Conservation (phyloP, 92 coral and sea anemone species). For the Bergia sp. region DNA sequence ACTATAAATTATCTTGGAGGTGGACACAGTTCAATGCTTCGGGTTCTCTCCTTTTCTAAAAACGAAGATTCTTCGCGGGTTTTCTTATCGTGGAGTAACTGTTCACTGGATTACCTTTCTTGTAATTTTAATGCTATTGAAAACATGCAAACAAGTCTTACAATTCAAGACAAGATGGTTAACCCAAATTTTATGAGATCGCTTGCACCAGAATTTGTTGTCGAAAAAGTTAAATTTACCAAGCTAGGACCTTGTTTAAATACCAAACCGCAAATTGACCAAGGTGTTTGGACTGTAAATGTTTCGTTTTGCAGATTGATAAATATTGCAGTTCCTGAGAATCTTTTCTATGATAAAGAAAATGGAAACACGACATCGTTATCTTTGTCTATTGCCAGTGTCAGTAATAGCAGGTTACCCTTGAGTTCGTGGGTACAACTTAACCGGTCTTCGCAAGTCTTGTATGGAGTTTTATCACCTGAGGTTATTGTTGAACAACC, state of each 20-base stretch:
- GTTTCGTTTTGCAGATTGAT: constrained; percentile 41
- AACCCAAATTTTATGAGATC: constrained; percentile 41
- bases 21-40: constrained; percentile 7
- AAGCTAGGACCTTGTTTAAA: constrained; percentile 53
- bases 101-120: constrained; percentile 45
- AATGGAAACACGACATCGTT: constrained; percentile 45
- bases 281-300: constrained; percentile 13
- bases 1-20: constrained; percentile 15
- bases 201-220: constrained; percentile 49
- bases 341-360: constrained; percentile 53
- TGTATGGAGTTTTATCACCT: constrained; percentile 50
- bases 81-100: constrained; percentile 51
- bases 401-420: constrained; percentile 16
- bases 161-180: constrained; percentile 24
- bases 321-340: constrained; percentile 31
- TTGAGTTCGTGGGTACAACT: constrained; percentile 53
- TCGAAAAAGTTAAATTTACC: constrained; percentile 17
- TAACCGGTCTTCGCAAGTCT: constrained; percentile 30
- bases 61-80: background rate
- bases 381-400: constrained; percentile 24
- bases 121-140: constrained; percentile 44
- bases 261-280: constrained; percentile 31
- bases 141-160: constrained; percentile 10
- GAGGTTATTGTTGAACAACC: constrained; percentile 32
- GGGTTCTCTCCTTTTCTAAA: background rate